These are phyloP conservation scores for Onychomys arenicola DNA, from an alignment of 2,797 vertebrate species.

Conservation along the genomic window DNA sequence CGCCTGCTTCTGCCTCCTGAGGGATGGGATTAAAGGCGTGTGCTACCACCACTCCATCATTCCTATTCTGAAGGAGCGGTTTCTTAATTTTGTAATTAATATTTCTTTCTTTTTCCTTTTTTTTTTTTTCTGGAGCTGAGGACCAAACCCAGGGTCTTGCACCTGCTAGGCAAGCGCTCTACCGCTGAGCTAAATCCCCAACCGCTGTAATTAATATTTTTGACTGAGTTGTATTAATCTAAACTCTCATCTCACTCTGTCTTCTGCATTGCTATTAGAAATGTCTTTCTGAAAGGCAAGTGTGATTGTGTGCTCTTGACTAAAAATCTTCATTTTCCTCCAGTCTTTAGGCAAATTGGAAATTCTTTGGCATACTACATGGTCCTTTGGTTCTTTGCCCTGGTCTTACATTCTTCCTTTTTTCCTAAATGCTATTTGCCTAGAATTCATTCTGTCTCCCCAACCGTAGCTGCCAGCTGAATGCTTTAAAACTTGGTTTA, in stretches of 20 bases:
- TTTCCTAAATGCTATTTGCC: background rate
- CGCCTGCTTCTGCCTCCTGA: background rate
- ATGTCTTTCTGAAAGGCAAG: background rate
- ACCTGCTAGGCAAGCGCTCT: too few relatives aligned
- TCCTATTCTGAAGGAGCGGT: background rate
- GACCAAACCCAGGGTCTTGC: too few relatives aligned
- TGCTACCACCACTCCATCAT: background rate
- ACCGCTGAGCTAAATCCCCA: too few relatives aligned
- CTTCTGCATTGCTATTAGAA: background rate
- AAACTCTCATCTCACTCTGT: background rate
- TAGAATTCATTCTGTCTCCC: background rate
- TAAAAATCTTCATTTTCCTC: background rate
- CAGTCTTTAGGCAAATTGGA: background rate
- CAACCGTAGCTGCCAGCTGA: background rate
- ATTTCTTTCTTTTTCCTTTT: background rate
- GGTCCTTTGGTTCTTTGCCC: background rate
- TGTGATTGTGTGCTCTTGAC: background rate
- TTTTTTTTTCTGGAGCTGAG: too few relatives aligned
- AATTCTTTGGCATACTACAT: background rate
- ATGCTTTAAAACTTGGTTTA: background rate
- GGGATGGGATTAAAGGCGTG: background rate
- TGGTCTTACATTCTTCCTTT: background rate
- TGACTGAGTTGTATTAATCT: background rate
- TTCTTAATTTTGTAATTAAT: background rate
- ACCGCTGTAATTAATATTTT: background rate